Evolutionary conservation across 1,140 invertebrate species (phyloP), one percentile per base, ranked within the genome.

Genomic region (Eueides isabella): DNA sequence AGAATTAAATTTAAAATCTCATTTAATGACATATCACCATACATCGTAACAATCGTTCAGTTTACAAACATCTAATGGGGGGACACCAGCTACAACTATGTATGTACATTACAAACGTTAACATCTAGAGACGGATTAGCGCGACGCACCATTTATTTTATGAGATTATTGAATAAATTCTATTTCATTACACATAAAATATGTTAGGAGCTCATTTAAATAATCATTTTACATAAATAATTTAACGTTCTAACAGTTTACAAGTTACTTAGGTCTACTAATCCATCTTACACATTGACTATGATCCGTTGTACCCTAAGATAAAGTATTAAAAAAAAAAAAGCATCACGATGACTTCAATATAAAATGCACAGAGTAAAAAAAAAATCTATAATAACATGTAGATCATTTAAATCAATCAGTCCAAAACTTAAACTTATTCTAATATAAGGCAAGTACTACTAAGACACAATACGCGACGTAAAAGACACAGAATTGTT

Each of bases 341-440:
- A 81, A 82, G 72, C 69, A 70, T 84, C 81, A 79, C 81, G 86
- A 85, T 86, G 82, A 86, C 80, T 81, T 77, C 67, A 28, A 74
- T 65, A 83, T 83, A 38, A 87, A 89, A 89, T 89, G 88, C 85
- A 87, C 80, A 74, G 78, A 84, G 75, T 86, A 84, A 87, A 85
- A 84, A 86, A 84, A 30, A 29, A 16, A 23, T 83, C 72, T 72
- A 82, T 74, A 79, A 81, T 82, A 84, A 80, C 81, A 84, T 75
- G 75, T 87, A 87, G 79, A 82, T 85, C 81, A 83, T 87, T 80
- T 84, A 87, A 88, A 90, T 85, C 85, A 87, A 88, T 90, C 90
- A 92, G 90, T 92, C 90, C 80, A 88, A 87, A 90, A 88, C 86
- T 90, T 91, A 89, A 83, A 63, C 73, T 75, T 82, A 85, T 82